Percentiles rank a stretch among this genome's conserved stretches.
Evolutionary conservation across 2,888 invertebrate species (phyloP).

Genomic region (Keiferia lycopersicella): DNA sequence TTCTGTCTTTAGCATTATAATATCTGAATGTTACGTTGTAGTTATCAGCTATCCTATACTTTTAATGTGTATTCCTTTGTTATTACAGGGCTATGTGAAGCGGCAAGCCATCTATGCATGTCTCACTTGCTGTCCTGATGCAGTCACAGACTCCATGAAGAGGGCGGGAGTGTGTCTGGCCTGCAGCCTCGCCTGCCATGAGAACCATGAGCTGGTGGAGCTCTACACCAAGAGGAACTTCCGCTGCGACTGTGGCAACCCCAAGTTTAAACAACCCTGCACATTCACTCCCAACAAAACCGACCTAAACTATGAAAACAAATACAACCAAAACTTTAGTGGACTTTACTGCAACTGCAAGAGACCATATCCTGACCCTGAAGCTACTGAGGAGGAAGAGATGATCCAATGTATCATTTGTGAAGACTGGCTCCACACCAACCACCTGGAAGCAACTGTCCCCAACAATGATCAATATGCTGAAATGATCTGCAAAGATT

Average conservation of each 20-base stretch:
- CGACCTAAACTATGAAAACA: conserved; percentile 85
- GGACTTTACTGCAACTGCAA: conserved; percentile 96
- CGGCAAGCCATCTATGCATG: conserved; percentile 98
- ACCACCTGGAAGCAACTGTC: conserved; percentile 84
- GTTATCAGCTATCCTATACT: too few species aligned
- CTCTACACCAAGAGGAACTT: conserved; percentile 98
- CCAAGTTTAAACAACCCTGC: conserved; percentile 86
- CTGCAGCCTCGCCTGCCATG: conserved; percentile 96
- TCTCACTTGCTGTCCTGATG: conserved; percentile 90
- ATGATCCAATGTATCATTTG: conserved; percentile 98
- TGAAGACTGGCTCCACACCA: conserved; percentile 98
- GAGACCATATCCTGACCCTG: conserved; percentile 97
- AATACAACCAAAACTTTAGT: conserved; percentile 96
- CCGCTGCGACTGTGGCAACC: conserved; percentile 97
- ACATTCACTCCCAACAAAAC: conserved; percentile 84
- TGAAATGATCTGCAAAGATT: conserved; percentile 91
- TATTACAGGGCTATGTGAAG: conserved; percentile 91
- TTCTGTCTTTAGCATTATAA: too few species aligned
- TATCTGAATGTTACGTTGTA: too few species aligned
- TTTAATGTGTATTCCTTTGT: conserved; percentile 20
- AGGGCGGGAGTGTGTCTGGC: conserved; percentile 95
- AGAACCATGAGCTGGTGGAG: conserved; percentile 96
- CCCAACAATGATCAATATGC: conserved; percentile 83
- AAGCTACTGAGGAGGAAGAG: conserved; percentile 89
- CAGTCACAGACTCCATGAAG: conserved; percentile 79